Base-by-base conservation (phyloP, 2,888 invertebrate species). In the Cyclophora punctaria region DNA sequence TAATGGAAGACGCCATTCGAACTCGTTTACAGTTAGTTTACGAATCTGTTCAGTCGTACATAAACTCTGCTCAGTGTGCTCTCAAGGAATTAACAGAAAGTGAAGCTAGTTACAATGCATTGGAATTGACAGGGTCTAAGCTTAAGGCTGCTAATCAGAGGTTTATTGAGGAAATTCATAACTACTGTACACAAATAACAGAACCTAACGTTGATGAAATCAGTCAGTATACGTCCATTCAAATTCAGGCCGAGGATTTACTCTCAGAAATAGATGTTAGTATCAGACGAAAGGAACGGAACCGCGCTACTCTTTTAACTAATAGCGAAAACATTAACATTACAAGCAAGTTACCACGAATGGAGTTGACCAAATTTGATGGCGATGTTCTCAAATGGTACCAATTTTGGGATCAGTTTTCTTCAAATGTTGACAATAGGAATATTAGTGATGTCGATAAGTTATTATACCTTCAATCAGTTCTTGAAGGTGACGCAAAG, bases 401-500 rank as follows among this genome's bases (percentile, higher is more conserved):
- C 5, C 49, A 57, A 35, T 63, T 64, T 52, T 64, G 66, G 62
- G 60, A 64, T 5, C 58, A 61, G 7, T 66, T 64, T 52, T 5
- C 44, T 3, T 59, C 60, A 4, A 63, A 57, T 43, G 46, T 63
- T 1, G 45, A 61, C 43, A 50, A 34, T 5, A 51, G 59, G 7
- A 54, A 56, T 34, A 42, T 63, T 2, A 47, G 7, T 3, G 52
- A 62, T 44, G 63, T 64, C 0, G 61, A 64, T 42, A 64, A 66
- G 41, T 45, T 64, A 7, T 34, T 60, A 3, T 62, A 63, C 7
- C 47, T 66, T n/a, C 45, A 60, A 33, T 53, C 62, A 2, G 44
- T 44, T 7, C 7, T 42, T 7, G 6, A 42, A 42, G 42, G 42
- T 2, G 7, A 42, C 7, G 42, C 42, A 7, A 42, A 42, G 7